Evolutionary conservation across 2,888 invertebrate species (phyloP).

Genomic region (Lasioglossum calceatum): DNA sequence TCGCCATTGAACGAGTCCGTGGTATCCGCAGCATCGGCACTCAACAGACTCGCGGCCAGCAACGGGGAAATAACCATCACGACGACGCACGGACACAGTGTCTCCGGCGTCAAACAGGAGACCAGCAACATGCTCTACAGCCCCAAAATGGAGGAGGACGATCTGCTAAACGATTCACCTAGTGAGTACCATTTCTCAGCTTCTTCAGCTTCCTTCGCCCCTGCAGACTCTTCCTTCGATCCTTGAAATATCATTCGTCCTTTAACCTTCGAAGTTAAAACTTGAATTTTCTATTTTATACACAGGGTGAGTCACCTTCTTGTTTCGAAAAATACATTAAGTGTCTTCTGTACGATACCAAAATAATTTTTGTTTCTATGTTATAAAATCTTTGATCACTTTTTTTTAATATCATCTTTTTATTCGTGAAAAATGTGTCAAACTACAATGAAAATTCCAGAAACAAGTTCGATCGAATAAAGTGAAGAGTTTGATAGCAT

Average conservation of each 20-base stretch:
- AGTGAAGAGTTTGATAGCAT: background rate
- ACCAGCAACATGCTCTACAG: conserved; percentile 84
- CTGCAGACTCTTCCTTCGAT: background rate
- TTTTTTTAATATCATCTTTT: background rate
- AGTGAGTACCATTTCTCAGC: conserved; percentile 87
- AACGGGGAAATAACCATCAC: conserved; percentile 94
- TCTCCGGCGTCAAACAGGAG: conserved; percentile 81
- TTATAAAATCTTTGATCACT: no score
- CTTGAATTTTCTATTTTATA: no score
- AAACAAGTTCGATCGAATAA: background rate
- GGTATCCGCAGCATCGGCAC: conserved; percentile 86
- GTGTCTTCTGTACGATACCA: no score
- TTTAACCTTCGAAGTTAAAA: background rate
- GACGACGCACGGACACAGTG: conserved; percentile 88
- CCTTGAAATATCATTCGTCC: background rate
- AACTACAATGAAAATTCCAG: background rate
- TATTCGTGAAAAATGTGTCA: background rate
- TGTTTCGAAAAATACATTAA: no score
- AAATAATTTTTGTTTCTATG: no score
- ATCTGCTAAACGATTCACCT: conserved; percentile 93
- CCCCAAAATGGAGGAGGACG: conserved; percentile 84
- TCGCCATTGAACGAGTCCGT: conserved; percentile 84
- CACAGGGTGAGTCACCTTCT: no score
- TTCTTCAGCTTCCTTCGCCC: background rate
- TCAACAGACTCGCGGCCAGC: conserved; percentile 90